Evolutionary conservation across 1,140 invertebrate genomes (phyloP).

Genomic region (Harpegnathos saltator): DNA sequence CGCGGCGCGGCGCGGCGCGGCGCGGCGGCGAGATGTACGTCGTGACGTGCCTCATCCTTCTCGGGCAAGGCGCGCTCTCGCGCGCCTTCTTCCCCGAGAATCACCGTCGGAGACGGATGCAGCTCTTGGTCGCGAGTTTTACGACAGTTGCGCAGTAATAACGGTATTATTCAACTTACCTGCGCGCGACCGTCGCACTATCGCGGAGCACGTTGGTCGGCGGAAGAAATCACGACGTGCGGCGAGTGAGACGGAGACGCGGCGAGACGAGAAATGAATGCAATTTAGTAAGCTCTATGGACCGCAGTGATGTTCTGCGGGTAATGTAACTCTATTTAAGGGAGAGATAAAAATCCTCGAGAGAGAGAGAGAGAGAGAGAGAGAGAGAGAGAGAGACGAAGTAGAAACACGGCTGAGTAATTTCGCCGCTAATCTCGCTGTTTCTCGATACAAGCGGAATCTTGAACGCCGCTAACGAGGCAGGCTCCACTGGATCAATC

Average conservation of each 20-base stretch:
- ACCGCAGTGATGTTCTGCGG: not conserved
- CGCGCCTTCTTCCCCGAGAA: slow-evolving; percentile 65
- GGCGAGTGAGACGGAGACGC: slow-evolving; percentile 29
- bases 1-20: no score
- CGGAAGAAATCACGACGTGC: slow-evolving; percentile 73
- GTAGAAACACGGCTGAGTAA: no score
- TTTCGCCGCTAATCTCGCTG: no score
- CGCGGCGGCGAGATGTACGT: slow-evolving; percentile 47
- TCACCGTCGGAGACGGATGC: slow-evolving; percentile 70
- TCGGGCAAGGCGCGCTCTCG: slow-evolving; percentile 59
- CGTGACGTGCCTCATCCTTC: slow-evolving; percentile 71
- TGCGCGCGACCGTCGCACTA: slow-evolving; percentile 67
- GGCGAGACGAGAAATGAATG: not conserved
- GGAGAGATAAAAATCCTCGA: no score
- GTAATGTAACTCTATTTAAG: no score
- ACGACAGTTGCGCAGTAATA: slow-evolving; percentile 82
- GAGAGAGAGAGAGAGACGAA: no score
- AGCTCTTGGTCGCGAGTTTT: slow-evolving; percentile 72
- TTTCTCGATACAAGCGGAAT: no score
- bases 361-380: no score
- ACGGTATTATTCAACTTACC: slow-evolving; percentile 72
- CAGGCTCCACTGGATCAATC: no score
- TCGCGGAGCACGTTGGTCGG: slow-evolving; percentile 54
- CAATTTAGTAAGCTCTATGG: not conserved
- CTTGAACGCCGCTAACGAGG: no score